Base-by-base conservation (phyloP, 2,888 invertebrate genomes). In the Diarsia mendica region DNA sequence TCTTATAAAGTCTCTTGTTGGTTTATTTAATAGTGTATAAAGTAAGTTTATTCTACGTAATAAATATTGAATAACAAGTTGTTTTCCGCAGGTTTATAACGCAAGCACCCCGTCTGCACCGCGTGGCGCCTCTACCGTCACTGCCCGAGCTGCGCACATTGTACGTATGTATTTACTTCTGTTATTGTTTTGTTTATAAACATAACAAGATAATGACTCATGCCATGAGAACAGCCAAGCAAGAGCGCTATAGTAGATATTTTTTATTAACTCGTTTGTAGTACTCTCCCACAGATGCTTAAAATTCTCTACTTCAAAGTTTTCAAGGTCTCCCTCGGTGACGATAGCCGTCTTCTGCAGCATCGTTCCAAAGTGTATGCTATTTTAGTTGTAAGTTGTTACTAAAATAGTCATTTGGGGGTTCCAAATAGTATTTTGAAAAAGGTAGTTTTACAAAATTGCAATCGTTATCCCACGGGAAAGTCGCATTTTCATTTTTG, bases 81-180 rank as follows among this genome's bases (percentile, higher is more conserved):
- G 28, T 60, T 63, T 49, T 58, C 8, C 15, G 18, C 94, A 98
- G 98, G 87, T 97, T 97, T 86, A 98, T 98, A 90, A 97, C 97
- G 1, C 97, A 97, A 91, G 97, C 97, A 2, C 97, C 98, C 15
- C 95, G 97, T 87, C 92, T 98, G 71, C 97, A 96, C 76, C 95
- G 95, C 79, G 90, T 97, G 9, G 93, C 96, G 69, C 94, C 97
- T 10, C 91, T 97, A 55, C 96, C 97, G 18, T 93, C 97, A 1
- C 93, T 97, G 71, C 96, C 95, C 0, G 96, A 96, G 89, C 97
- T 97, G 76, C 96, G 96, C 93, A 97, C 97, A 89, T 95, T 97
- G 97, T 97, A 97, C 97, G 97, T 97, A 96, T 94, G 94, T 95
- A 94, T 92, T 84, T 71, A 46, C 89, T 75, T 81, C 87, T 87